phyloP scores from a whole-genome alignment of 2,888 invertebrate genomes.

The Colostygia pectinataria region DNA sequence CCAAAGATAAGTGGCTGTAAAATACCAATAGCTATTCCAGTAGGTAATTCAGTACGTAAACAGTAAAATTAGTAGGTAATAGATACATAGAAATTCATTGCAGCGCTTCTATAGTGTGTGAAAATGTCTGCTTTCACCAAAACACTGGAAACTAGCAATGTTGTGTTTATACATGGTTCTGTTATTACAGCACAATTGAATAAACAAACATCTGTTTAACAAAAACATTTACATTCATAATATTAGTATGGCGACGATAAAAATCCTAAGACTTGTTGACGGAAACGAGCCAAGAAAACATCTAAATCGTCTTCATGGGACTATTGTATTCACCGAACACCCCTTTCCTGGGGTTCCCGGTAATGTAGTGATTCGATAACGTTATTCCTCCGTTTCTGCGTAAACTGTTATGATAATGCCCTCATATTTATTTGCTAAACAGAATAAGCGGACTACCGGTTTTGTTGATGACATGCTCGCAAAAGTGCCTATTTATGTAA shows the following conservation, averaged over 20 bases:
- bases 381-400: constrained; percentile 9
- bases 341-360: constrained; percentile 1
- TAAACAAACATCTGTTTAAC: neutral
- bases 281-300: constrained; percentile 6
- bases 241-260: no score
- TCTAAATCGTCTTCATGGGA: constrained; percentile 4
- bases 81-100: no score
- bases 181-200: no score
- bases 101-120: no score
- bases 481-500: constrained; percentile 22
- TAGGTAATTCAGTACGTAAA: no score
- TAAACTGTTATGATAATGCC: constrained; percentile 18
- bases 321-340: constrained; percentile 6
- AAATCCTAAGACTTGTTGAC: constrained; percentile 7
- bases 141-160: no score
- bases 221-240: no score
- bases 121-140: no score
- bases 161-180: neutral
- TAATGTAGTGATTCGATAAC: constrained; percentile 13
- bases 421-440: constrained; percentile 18
- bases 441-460: constrained; percentile 16
- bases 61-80: no score
- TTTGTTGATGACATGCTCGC: constrained; percentile 11
- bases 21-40: neutral
- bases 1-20: constrained; percentile 4